Evolutionary conservation across 2,113 vertebrate genomes (phyloP).

Genomic region (Mastomys coucha): DNA sequence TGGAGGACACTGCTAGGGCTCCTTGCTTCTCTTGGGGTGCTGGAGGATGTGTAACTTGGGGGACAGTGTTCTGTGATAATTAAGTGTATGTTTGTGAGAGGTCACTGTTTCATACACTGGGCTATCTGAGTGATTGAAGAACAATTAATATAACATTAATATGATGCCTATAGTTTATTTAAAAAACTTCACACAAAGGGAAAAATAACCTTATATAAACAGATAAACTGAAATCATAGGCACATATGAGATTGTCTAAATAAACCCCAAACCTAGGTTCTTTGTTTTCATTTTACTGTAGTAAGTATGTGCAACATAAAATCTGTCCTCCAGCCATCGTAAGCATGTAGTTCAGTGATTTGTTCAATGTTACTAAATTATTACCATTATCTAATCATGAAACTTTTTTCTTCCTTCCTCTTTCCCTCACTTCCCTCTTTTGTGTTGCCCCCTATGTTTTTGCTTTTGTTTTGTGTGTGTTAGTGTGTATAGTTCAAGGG

Average conservation of each 20-base stretch:
- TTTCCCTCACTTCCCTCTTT: not conserved
- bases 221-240: conserved; percentile 2
- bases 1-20: not conserved
- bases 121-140: not conserved
- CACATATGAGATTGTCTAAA: not conserved
- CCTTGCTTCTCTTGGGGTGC: not conserved
- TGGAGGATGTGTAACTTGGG: not conserved
- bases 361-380: not conserved
- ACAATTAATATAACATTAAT: not conserved
- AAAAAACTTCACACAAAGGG: not conserved
- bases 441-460: no score
- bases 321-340: not conserved
- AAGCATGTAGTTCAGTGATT: not conserved
- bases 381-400: not conserved
- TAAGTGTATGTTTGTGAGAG: not conserved
- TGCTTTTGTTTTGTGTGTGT: not conserved
- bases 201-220: not conserved
- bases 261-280: not conserved
- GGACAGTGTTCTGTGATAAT: not conserved
- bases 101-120: not conserved
- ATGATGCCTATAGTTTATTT: not conserved
- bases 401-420: not conserved
- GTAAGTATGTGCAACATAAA: not conserved
- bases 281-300: not conserved
- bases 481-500: not conserved